Base-by-base conservation (phyloP, 2,797 vertebrate species). In the Ctenopoma multispine region DNA sequence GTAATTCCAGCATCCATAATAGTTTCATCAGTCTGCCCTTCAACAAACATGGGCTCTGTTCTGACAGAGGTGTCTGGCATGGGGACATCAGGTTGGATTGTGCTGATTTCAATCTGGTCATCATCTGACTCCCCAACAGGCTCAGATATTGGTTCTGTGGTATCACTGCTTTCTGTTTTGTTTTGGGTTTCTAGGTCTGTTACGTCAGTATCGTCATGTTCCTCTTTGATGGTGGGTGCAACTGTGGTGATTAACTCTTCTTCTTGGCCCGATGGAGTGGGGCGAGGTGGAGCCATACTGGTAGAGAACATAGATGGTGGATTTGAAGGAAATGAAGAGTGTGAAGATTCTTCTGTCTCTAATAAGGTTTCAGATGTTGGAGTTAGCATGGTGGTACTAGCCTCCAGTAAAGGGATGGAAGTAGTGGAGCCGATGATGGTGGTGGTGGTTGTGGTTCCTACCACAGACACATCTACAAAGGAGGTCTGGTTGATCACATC, bases 261-360 rank as follows among this genome's bases (percentile, higher is more conserved):
- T 21, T 90, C 82, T 13, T 85, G 64, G 43, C 69, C 77, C 40
- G 70, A 5, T 17, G 60, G 73, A 64, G 80, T 85, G 58, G 76
- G 60, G 5, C 51, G 88, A 49, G 90, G 87, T 61, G 91, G 91
- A 73, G 85, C 79, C 95, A 95, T 95, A 82, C 93, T 94, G 68
- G 94, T 90, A 20, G 95, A 95, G 81, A 95, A 95, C 95, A 95
- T 94, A 36, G 67, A 95, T 36, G 93, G 81, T 44, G 73, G 55
- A 38, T 90, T 74, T 61, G 87, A 74, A 34, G 66, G 36, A 79
- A 36, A 51, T 5, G 66, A 34, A 29, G 60, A 53, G n/a, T 85
- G 81, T 43, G 51, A 29, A 51, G 75, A 77, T 11, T 69, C 56
- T 7, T 83, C 84, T 36, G 50, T 31, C 12, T 83, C 76, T 51